Conservation (phyloP, 2,113 vertebrate genomes). For the Micronisus gabar region DNA sequence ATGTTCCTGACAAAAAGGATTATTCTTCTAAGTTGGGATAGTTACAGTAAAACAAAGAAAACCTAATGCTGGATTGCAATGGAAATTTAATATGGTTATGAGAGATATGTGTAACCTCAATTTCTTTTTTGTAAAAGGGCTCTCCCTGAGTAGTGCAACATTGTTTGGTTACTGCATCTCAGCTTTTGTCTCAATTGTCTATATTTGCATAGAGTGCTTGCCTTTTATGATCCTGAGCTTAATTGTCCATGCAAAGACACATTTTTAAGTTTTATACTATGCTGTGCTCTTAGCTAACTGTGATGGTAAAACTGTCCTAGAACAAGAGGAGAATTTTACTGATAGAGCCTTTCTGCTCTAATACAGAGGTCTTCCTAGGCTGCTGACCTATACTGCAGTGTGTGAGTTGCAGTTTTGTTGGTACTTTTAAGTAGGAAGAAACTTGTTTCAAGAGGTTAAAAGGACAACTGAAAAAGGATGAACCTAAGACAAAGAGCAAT, state of each 20-base stretch:
- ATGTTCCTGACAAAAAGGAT: not conserved
- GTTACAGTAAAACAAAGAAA: not conserved
- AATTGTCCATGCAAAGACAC: not conserved
- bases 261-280: not conserved
- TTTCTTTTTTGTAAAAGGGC: not conserved
- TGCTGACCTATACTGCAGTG: accelerated
- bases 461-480: not conserved
- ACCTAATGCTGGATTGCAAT: not conserved
- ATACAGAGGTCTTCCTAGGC: not conserved
- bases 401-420: not conserved
- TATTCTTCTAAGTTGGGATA: not conserved
- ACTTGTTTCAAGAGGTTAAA: not conserved
- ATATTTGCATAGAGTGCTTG: not conserved
- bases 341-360: not conserved
- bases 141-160: not conserved
- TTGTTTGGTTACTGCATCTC: not conserved
- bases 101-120: not conserved
- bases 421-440: not conserved
- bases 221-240: not conserved
- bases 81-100: not conserved
- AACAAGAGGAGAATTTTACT: not conserved
- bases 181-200: not conserved
- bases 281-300: not conserved
- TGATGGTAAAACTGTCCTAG: not conserved
- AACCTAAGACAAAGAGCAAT: not conserved